Percentiles rank a stretch among this genome's conserved stretches.
phyloP scores from a whole-genome alignment of 64 coral and sea anemone genomes.

The Montipora capricornis region DNA sequence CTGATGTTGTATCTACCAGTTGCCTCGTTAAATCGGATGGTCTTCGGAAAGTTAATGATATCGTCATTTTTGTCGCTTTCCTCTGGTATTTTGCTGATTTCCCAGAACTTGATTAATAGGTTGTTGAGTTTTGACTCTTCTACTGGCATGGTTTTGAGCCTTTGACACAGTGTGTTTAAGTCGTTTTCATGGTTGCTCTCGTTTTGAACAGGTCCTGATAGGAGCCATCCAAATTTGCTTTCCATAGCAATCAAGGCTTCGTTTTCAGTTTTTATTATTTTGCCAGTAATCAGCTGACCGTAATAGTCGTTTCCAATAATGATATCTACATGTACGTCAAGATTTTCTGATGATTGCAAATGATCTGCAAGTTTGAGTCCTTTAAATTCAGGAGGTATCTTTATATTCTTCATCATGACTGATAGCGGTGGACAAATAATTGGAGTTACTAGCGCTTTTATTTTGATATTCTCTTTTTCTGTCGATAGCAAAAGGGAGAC shows the following conservation, averaged over 20 bases:
- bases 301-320: no score
- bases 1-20: constrained; percentile 61
- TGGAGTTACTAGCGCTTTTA: no score
- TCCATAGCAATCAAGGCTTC: constrained; percentile 58
- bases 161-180: constrained; percentile 34
- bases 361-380: no score
- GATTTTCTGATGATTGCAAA: no score
- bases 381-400: no score
- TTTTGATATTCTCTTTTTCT: no score
- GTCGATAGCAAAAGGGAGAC: no score
- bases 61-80: constrained; percentile 15
- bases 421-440: no score
- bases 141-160: constrained; percentile 29
- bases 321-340: no score
- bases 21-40: constrained; percentile 44
- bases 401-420: no score
- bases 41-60: constrained; percentile 31
- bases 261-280: constrained; percentile 51
- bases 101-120: constrained; percentile 56
- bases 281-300: not conserved
- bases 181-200: not conserved
- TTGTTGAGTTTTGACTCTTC: constrained; percentile 34
- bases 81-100: constrained; percentile 61
- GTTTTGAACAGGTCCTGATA: constrained; percentile 39
- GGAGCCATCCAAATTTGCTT: constrained; percentile 66